phyloP scores from a whole-genome alignment of 1,140 invertebrate species.

The Apolygus lucorum region DNA sequence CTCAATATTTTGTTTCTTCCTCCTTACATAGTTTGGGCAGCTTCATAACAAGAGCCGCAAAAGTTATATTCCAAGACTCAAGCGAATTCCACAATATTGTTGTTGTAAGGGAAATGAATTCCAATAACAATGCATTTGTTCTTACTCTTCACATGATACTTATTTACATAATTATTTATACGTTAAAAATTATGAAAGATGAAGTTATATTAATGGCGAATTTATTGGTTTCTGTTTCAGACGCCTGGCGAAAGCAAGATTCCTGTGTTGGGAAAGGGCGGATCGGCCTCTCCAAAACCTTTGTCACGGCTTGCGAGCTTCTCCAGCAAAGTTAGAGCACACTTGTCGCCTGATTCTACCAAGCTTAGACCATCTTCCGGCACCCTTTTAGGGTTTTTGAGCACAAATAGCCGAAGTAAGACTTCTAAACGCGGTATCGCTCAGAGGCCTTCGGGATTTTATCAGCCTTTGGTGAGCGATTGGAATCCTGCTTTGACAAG shows the following conservation, averaged over 20 bases:
- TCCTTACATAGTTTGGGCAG: no score
- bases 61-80: no score
- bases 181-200: no score
- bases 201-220: no score
- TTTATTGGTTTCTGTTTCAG: slow-evolving; percentile 34
- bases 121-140: no score
- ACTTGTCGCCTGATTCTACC: slow-evolving; percentile 25
- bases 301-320: slow-evolving; percentile 32
- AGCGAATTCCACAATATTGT: no score
- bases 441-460: slow-evolving; percentile 27
- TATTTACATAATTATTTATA: no score
- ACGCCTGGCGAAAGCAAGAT: slow-evolving; percentile 38
- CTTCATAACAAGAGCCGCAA: no score
- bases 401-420: slow-evolving; percentile 20
- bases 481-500: slow-evolving; percentile 11
- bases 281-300: slow-evolving; percentile 27
- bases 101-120: no score
- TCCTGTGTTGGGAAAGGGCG: slow-evolving; percentile 34
- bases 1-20: no score
- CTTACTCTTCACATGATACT: no score
- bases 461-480: slow-evolving; percentile 28
- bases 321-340: slow-evolving; percentile 35
- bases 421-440: slow-evolving; percentile 11
- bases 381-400: slow-evolving; percentile 30
- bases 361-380: slow-evolving; percentile 30